Evolutionary conservation across 2,797 vertebrate genomes (phyloP).

Genomic region (Ceryle rudis): DNA sequence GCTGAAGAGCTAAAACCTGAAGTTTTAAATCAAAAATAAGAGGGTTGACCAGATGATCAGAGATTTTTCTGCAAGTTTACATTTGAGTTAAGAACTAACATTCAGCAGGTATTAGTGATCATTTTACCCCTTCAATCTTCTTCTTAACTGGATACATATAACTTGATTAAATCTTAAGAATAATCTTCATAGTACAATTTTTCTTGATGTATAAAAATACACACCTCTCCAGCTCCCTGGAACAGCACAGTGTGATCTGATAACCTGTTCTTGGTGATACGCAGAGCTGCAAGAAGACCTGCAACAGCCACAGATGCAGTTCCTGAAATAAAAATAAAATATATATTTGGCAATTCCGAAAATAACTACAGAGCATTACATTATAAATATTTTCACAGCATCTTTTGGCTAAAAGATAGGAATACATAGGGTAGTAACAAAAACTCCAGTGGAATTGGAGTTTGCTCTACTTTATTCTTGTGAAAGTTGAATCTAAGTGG

Average conservation of each 20-base stretch:
- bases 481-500: background rate
- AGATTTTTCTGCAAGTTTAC: background rate
- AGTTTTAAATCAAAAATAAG: background rate
- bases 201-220: background rate
- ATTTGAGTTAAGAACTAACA: background rate
- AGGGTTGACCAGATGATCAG: background rate
- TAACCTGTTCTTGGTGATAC: slow-evolving; percentile 92
- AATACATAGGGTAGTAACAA: background rate
- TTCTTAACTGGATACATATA: background rate
- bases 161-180: background rate
- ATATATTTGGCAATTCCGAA: background rate
- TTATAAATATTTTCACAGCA: background rate
- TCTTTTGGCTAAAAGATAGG: background rate
- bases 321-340: slow-evolving; percentile 77
- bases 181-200: background rate
- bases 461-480: background rate
- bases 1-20: background rate
- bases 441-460: background rate
- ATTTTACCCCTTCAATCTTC: background rate
- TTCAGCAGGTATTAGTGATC: background rate
- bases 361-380: background rate
- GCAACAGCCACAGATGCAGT: slow-evolving; percentile 96
- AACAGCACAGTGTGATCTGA: slow-evolving; percentile 93
- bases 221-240: slow-evolving; percentile 97
- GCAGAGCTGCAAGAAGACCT: slow-evolving; percentile 91